Conservation (phyloP, 2,113 vertebrate genomes). For the Eurypyga helias region DNA sequence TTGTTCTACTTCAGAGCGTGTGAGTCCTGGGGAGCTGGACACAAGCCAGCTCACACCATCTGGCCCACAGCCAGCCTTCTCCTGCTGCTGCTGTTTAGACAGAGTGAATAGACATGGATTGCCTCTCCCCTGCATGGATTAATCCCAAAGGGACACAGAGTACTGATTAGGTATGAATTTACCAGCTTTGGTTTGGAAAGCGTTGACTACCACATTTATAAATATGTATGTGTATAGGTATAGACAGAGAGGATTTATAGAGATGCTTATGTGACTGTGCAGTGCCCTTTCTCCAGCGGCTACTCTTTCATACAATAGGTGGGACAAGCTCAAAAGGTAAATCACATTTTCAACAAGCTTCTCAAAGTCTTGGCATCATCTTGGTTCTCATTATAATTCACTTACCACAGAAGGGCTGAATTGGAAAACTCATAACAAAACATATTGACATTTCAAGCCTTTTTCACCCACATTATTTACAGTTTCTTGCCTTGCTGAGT, state of each 20-base stretch:
- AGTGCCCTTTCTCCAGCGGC: background rate
- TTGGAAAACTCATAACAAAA: conserved; percentile 62
- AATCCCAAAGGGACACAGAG: background rate
- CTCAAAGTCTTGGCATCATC: background rate
- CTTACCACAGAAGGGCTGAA: conserved; percentile 32
- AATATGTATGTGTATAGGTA: background rate
- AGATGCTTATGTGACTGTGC: background rate
- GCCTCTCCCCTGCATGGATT: background rate
- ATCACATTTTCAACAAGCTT: background rate
- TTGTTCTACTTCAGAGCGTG: background rate
- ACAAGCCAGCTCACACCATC: background rate
- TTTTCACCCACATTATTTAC: conserved; percentile 62
- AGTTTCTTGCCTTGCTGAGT: conserved; percentile 68
- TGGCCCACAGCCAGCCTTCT: background rate
- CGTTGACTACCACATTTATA: background rate
- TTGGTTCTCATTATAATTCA: conserved; percentile 49
- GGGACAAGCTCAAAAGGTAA: background rate
- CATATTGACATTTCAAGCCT: conserved; percentile 73
- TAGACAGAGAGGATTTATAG: background rate
- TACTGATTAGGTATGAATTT: background rate
- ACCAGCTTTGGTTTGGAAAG: background rate
- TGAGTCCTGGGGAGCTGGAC: background rate
- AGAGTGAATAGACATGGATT: background rate
- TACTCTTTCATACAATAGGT: background rate
- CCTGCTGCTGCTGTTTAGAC: background rate